These are phyloP conservation scores for Calvadosia cruxmelitensis DNA, from an alignment of 30 jellyfish, hydroid and myxozoan genomes.

Conservation along the genomic window DNA sequence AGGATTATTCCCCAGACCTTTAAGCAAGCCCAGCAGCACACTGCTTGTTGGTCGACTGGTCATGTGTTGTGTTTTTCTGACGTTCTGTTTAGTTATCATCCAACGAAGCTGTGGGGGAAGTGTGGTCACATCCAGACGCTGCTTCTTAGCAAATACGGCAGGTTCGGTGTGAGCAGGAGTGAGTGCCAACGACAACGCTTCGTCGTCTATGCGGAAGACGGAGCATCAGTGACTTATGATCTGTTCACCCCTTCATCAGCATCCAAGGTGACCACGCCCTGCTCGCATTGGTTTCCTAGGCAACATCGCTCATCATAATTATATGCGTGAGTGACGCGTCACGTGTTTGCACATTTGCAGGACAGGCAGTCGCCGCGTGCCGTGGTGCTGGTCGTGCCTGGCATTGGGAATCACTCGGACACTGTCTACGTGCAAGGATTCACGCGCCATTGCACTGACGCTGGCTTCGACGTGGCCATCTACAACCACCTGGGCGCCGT, in stretches of 20 bases:
- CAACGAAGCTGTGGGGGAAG: constrained; percentile 79
- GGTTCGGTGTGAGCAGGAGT: constrained; percentile 41
- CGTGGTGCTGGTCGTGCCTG: constrained; percentile 70
- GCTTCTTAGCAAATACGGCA: constrained; percentile 54
- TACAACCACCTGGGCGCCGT: constrained; percentile 80
- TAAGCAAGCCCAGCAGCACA: too few relatives aligned
- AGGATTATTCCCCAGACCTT: too few relatives aligned
- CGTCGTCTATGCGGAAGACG: constrained; percentile 46
- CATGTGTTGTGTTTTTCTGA: too few relatives aligned
- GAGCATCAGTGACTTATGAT: constrained; percentile 61
- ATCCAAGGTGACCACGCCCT: background rate
- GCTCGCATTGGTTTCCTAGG: background rate
- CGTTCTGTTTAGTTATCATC: constrained; percentile 58
- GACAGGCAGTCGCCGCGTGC: background rate
- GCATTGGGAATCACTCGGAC: constrained; percentile 70
- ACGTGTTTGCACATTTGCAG: too few relatives aligned
- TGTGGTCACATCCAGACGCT: constrained; percentile 82
- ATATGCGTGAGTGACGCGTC: too few relatives aligned
- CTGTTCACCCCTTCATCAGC: constrained; percentile 4
- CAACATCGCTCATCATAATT: background rate
- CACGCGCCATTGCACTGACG: constrained; percentile 12
- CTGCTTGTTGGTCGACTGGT: too few relatives aligned
- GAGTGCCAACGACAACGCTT: background rate
- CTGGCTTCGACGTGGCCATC: constrained; percentile 68
- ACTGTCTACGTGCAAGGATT: constrained; percentile 49